phyloP scores from a whole-genome alignment of 1,140 invertebrate genomes.

The Halyomorpha halys region DNA sequence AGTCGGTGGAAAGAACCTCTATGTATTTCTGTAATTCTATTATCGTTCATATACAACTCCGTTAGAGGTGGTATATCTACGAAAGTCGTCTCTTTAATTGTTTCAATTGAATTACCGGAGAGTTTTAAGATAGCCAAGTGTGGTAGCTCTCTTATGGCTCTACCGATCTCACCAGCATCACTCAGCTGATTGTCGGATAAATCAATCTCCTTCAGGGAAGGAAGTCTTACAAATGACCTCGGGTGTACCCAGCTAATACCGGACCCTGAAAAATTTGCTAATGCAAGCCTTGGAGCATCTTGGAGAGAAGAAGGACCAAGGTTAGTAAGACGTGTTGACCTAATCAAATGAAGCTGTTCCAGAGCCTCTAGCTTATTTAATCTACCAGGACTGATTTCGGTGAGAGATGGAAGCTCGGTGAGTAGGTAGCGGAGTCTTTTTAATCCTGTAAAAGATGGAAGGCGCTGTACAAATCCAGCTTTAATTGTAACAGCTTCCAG shows the following conservation, averaged over 20 bases:
- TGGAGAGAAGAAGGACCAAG: constrained; percentile 63
- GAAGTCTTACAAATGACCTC: constrained; percentile 56
- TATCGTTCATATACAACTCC: constrained; percentile 57
- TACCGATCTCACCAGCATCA: constrained; percentile 66
- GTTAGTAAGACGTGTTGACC: constrained; percentile 50
- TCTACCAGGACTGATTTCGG: constrained; percentile 55
- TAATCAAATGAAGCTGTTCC: constrained; percentile 62
- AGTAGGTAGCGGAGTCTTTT: constrained; percentile 43
- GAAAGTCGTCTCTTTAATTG: constrained; percentile 63
- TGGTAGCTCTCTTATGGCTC: constrained; percentile 60
- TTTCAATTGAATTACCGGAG: constrained; percentile 57
- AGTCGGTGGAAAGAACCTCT: constrained; percentile 68
- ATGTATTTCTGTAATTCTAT: constrained; percentile 44
- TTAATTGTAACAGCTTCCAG: constrained; percentile 61
- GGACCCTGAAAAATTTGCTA: constrained; percentile 66
- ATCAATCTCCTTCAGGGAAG: constrained; percentile 57
- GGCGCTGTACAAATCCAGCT: constrained; percentile 56
- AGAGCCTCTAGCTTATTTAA: constrained; percentile 61
- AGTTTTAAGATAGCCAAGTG: constrained; percentile 55
- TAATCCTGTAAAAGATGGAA: constrained; percentile 55
- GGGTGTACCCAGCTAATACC: constrained; percentile 70
- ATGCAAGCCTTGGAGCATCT: constrained; percentile 56
- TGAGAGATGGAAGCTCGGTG: constrained; percentile 55
- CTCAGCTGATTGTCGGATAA: constrained; percentile 58
- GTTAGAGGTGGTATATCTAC: constrained; percentile 62